Percentiles rank a stretch among this genome's conserved stretches.
Conservation (phyloP, 2,797 vertebrate genomes). For the Coreius guichenoti region DNA sequence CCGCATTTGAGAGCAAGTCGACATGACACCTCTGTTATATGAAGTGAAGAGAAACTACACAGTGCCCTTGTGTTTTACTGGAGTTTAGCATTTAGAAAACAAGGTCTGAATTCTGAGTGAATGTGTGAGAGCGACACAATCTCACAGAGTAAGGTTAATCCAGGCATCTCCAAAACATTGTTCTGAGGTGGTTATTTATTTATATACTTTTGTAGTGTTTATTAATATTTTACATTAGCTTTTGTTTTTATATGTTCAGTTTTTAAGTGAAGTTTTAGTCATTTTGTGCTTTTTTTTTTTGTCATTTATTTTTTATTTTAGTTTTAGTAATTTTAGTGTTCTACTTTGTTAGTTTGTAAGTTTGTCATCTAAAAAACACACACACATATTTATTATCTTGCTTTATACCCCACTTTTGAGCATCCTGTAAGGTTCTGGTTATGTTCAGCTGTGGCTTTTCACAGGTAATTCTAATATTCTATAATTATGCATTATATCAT, state of each 20-base stretch:
- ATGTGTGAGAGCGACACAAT: not conserved
- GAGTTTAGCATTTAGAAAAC: not conserved
- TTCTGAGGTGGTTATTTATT: not conserved
- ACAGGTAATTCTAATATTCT: not conserved
- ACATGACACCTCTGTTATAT: constrained; percentile 3
- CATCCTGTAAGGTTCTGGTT: too few species aligned
- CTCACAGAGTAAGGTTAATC: not conserved
- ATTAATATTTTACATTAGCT: too few species aligned
- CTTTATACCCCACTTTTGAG: not conserved
- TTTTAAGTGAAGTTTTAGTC: too few species aligned
- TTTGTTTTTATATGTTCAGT: too few species aligned
- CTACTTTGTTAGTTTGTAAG: not conserved
- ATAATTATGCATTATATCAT: too few species aligned
- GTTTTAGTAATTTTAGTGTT: not conserved
- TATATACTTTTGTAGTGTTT: not conserved
- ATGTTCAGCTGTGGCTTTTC: not conserved
- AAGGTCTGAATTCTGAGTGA: not conserved
- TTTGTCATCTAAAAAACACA: not conserved
- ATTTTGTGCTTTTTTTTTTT: too few species aligned
- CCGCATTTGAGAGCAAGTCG: not conserved
- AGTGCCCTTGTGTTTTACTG: not conserved
- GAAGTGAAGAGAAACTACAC: not conserved
- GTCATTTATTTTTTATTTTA: not conserved
- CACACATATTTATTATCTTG: too few species aligned
- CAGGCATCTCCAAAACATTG: not conserved